Percentiles rank a stretch among this genome's conserved stretches.
phyloP scores from a whole-genome alignment of 2,113 vertebrate species.

The Istiophorus platypterus region DNA sequence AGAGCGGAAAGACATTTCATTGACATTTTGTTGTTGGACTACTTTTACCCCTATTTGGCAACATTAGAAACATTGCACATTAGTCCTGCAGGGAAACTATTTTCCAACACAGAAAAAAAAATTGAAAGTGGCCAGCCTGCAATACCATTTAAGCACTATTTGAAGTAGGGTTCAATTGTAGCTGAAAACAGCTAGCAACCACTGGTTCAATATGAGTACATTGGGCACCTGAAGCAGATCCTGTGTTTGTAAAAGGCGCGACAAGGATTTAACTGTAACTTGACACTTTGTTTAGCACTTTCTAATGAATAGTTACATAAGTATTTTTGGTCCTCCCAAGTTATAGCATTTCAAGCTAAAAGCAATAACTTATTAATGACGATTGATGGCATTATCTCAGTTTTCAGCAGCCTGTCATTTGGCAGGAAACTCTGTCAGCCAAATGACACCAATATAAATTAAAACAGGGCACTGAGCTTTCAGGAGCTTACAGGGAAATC shows the following conservation, averaged over 20 bases:
- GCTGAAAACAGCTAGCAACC: neutral
- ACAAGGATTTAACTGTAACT: neutral
- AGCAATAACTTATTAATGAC: neutral
- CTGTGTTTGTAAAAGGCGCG: neutral
- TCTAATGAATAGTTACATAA: neutral
- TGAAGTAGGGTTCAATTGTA: neutral
- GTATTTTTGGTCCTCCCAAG: no score
- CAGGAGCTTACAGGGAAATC: neutral
- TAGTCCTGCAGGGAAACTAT: neutral
- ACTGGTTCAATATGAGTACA: neutral
- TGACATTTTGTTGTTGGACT: conserved; percentile 57
- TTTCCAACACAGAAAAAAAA: neutral
- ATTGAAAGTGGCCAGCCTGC: neutral
- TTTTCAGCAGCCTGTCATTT: neutral
- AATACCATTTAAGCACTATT: neutral
- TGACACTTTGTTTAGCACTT: neutral
- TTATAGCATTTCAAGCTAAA: neutral
- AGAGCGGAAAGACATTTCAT: conserved; percentile 72
- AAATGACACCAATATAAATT: neutral
- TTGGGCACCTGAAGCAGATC: neutral
- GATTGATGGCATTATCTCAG: neutral
- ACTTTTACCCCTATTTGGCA: conserved; percentile 19
- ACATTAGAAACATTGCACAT: conserved; percentile 1
- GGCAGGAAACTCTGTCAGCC: no score
- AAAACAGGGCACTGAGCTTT: no score